phyloP scores from a whole-genome alignment of 2,888 invertebrate genomes.

The Tipula unca region DNA sequence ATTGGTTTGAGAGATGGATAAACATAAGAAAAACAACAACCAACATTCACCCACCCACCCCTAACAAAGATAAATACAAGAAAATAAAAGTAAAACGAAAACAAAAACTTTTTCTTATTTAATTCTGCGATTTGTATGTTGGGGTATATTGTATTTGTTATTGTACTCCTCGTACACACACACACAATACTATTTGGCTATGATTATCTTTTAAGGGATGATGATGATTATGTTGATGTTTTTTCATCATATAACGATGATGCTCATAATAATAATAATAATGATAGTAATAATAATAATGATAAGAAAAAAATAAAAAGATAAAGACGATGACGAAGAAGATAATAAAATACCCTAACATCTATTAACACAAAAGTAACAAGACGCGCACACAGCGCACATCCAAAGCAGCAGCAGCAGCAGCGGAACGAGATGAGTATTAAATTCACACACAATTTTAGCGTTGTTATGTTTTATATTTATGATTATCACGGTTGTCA shows the following conservation, averaged over 20 bases:
- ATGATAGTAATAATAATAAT: background rate
- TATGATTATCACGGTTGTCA: slow-evolving; percentile 14
- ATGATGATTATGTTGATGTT: background rate
- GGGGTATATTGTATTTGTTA: background rate
- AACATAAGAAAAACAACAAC: background rate
- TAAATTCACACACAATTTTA: slow-evolving; percentile 14
- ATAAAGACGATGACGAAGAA: background rate
- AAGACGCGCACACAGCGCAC: background rate
- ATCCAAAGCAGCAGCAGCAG: background rate
- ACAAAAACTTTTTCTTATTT: background rate
- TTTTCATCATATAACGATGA: background rate
- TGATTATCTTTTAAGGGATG: slow-evolving; percentile 8
- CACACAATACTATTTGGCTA: background rate
- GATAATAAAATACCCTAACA: background rate
- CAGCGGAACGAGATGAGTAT: background rate
- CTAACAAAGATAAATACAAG: background rate
- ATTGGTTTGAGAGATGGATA: background rate
- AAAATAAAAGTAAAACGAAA: background rate
- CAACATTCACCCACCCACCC: too few species aligned
- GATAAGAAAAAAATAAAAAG: background rate
- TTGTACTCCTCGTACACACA: background rate
- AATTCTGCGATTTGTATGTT: background rate
- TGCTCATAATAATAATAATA: background rate
- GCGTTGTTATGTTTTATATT: background rate
- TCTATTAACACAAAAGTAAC: background rate